Evolutionary conservation across 2,113 vertebrate genomes (phyloP).

Genomic region (Acinonyx jubatus): DNA sequence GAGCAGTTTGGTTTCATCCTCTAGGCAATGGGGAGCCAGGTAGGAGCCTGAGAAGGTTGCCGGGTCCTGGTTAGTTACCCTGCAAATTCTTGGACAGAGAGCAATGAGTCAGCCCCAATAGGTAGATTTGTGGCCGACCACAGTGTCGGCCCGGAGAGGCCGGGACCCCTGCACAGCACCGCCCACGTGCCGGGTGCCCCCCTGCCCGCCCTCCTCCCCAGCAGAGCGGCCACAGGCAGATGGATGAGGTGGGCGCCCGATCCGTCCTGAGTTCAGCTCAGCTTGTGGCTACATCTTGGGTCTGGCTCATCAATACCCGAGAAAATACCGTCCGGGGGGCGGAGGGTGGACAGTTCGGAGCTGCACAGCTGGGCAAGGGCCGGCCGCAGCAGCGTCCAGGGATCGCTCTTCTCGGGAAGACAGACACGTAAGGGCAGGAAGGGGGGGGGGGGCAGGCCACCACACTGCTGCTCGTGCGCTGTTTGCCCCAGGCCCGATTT

Average conservation of each 20-base stretch:
- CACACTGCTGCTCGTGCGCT: too few species aligned
- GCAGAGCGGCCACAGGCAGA: not conserved
- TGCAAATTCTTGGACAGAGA: not conserved
- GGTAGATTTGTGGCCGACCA: not conserved
- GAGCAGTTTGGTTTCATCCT: not conserved
- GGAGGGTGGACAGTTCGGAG: slow-evolving; percentile 4
- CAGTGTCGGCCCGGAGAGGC: not conserved
- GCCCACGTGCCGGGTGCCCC: not conserved
- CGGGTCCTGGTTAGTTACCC: not conserved
- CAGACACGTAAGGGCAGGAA: rapidly evolving
- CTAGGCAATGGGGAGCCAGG: not conserved
- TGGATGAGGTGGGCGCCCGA: not conserved
- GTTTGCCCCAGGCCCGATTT: not conserved
- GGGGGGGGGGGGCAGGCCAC: not conserved
- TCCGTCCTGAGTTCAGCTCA: slow-evolving; percentile 60
- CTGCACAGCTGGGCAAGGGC: not conserved
- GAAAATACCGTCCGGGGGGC: slow-evolving; percentile 58
- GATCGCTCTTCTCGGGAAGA: not conserved
- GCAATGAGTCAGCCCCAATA: not conserved
- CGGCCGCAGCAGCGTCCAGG: not conserved
- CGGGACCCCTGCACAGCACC: not conserved
- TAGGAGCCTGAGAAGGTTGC: not conserved
- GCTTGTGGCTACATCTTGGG: slow-evolving; percentile 46
- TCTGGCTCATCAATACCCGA: slow-evolving; percentile 54
- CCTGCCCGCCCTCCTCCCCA: not conserved